Evolutionary conservation across 2,113 vertebrate genomes (phyloP), one percentile per base, ranked within the genome.

Genomic region (Microcebus griseorufus): DNA sequence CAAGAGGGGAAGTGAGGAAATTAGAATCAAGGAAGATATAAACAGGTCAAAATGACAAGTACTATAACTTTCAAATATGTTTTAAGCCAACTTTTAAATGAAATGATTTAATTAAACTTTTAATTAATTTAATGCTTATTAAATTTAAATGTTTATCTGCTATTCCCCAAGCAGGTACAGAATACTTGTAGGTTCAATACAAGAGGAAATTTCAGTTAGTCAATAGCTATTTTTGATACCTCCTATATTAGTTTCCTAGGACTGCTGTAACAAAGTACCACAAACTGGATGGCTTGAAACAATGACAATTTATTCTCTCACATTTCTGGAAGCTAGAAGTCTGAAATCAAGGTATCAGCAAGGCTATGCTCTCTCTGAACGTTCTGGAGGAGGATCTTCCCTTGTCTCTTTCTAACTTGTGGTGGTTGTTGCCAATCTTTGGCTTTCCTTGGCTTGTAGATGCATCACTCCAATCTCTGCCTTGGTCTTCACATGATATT

Each of bases 1-100:
- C 10, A 20, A 95, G 83, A 92, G 37, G 72, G 53, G 60, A 80
- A 75, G 20, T 53, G 73, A 92, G 60, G 80, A 88, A 79, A 82
- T 76, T 42, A 37, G 80, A 84, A 80, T 88, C 48, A 65, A 62
- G 80, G 32, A 80, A 81, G 51, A 51, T 83, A 23, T 27, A 92
- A 72, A 78, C 27, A 90, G 45, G 25, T 1, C 91, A 89, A 89
- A 96, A 93, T 73, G 69, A 70, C 65, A 81, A 93, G 58, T 76
- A 60, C 16, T 75, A 14, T 23, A 79, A 89, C 51, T 92, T 94
- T 70, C 32, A 92, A 75, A 81, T 88, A 32, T 83, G 65, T 86
- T 25, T 55, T 70, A 76, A 88, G 11, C 23, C n/a, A 92, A 37
- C 18, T 76, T 94, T 87, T 75, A 62, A 75, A 83, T 72, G 7